phyloP scores from a whole-genome alignment of 2,888 invertebrate genomes.

The Agonopterix alstromeriana region DNA sequence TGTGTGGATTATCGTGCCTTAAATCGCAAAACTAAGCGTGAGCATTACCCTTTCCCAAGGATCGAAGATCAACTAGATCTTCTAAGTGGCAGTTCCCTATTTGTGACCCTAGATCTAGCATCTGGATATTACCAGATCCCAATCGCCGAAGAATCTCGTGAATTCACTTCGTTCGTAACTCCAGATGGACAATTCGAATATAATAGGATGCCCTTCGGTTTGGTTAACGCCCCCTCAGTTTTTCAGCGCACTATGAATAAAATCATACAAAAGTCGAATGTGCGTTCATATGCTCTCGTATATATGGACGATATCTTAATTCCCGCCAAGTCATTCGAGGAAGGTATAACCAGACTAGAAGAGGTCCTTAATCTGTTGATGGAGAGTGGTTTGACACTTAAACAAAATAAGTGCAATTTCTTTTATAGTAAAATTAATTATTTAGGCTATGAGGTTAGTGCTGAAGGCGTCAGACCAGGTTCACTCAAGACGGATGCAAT shows the following conservation, averaged over 20 bases:
- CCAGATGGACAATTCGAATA: slow-evolving; percentile 6
- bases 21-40: slow-evolving; percentile 11
- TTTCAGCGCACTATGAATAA: background rate
- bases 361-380: background rate
- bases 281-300: background rate
- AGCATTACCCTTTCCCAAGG: slow-evolving; percentile 9
- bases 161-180: slow-evolving; percentile 3
- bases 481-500: slow-evolving; percentile 4
- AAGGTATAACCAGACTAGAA: background rate
- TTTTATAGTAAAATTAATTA: background rate
- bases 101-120: background rate
- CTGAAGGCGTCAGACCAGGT: slow-evolving; percentile 4
- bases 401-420: background rate
- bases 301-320: background rate
- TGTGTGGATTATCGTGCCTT: slow-evolving; percentile 18
- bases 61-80: background rate
- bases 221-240: background rate
- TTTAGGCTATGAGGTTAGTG: slow-evolving; percentile 1
- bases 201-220: slow-evolving; percentile 1
- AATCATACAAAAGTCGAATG: background rate
- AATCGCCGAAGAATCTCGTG: background rate
- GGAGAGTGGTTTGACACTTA: background rate
- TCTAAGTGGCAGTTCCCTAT: background rate
- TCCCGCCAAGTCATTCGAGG: background rate
- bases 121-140: background rate